A percentile compares a stretch with the other conserved stretches of the same genome.
Evolutionary conservation across 2,888 invertebrate genomes (phyloP).

Genomic region (Pterostichus madidus): DNA sequence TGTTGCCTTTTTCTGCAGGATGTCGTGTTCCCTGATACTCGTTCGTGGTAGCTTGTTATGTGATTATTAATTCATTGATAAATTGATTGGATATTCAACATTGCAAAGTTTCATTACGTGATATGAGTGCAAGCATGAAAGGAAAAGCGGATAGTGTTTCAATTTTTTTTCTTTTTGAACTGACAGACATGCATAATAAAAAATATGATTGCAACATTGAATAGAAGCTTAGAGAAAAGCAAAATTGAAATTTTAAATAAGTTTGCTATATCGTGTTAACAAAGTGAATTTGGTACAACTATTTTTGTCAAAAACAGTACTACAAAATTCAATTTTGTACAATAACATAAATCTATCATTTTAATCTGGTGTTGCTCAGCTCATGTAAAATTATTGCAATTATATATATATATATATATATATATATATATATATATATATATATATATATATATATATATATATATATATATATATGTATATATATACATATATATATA

Average conservation of each 20-base stretch:
- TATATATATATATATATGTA: too few species aligned
- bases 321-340: too few species aligned
- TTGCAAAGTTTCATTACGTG: constrained; percentile 21
- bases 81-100: constrained; percentile 37
- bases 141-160: not conserved
- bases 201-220: constrained; percentile 13
- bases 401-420: too few species aligned
- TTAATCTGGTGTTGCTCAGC: too few species aligned
- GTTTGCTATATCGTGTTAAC: not conserved
- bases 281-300: too few species aligned
- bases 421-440: too few species aligned
- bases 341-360: too few species aligned
- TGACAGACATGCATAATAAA: constrained; percentile 5
- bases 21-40: not conserved
- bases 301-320: too few species aligned
- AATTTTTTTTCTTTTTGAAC: not conserved
- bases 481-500: too few species aligned
- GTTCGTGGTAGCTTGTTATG: not conserved
- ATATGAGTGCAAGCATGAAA: constrained; percentile 21
- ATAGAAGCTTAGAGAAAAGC: not conserved
- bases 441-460: too few species aligned
- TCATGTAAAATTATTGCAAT: too few species aligned
- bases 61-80: constrained; percentile 32
- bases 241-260: not conserved
- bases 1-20: constrained; percentile 13